phyloP scores from a whole-genome alignment of 1,140 invertebrate genomes.

The Nephotettix cincticeps region DNA sequence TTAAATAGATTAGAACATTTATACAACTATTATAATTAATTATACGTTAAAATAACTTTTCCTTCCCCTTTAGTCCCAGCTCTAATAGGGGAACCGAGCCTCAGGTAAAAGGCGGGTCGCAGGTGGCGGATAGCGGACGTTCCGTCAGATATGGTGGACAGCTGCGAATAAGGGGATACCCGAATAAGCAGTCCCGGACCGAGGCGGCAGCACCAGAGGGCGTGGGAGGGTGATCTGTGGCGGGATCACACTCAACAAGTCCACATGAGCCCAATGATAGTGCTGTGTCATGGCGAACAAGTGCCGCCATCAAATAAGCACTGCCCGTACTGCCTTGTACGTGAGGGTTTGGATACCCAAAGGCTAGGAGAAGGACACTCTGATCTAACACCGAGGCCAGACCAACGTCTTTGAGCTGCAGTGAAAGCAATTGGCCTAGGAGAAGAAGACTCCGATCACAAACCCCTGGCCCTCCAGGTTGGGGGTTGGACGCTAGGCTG shows the following conservation, averaged over 20 bases:
- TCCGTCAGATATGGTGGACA: neutral
- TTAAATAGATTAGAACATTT: too few relatives aligned
- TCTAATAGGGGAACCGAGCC: neutral
- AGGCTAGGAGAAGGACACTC: slow-evolving; percentile 18
- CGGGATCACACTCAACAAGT: neutral
- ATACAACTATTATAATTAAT: too few relatives aligned
- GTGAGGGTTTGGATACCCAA: neutral
- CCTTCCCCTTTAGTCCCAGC: too few relatives aligned
- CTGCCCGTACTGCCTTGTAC: too few relatives aligned
- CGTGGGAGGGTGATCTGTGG: neutral
- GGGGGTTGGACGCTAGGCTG: slow-evolving; percentile 31
- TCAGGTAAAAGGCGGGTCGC: too few relatives aligned
- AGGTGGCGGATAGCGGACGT: neutral
- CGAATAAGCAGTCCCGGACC: neutral
- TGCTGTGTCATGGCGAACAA: neutral
- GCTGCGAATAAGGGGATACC: neutral
- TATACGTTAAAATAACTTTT: too few relatives aligned
- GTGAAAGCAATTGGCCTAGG: neutral
- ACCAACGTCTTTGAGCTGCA: neutral
- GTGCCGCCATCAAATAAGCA: slow-evolving; percentile 7
- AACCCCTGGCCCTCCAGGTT: slow-evolving; percentile 22
- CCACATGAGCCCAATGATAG: neutral
- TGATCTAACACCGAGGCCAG: too few relatives aligned
- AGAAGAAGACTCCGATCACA: neutral
- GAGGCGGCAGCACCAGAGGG: neutral